Evolutionary conservation across 2,797 vertebrate species (phyloP), one percentile per base, ranked within the genome.

Genomic region (Dendrocincla tyrannina): DNA sequence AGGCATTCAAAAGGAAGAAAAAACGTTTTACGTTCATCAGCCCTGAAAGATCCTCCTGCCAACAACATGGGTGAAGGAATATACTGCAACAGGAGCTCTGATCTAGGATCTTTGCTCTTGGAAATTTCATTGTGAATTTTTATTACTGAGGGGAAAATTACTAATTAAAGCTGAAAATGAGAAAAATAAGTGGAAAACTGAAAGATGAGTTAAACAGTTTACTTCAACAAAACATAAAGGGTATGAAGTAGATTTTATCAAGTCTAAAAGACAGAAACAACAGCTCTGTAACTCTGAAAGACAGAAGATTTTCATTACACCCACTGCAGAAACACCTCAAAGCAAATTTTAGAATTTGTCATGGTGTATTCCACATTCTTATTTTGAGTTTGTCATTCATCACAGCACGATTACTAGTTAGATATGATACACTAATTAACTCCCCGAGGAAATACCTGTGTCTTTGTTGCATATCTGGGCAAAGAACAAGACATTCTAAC

Each of bases 371-470:
- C 94, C 81, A 93, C 91, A 66, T 37, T 85, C 93, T 94, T 89
- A 88, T 92, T 95, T 86, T 69, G 93, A 86, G 85, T 96, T 92
- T 96, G 93, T 93, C 94, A 96, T 92, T 97, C 96, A 94, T 93
- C 90, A 68, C n/a, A 58, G 68, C n/a, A 49, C 11, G 58, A 95
- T 94, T 42, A 94, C 72, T n/a, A 95, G 82, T 80, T 91, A 96
- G 96, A 95, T 92, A 92, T 52, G 90, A 89, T 95, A 92, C 33
- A 58, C 84, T 97, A 95, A 96, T 95, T 91, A 94, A 92, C 78
- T 96, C 93, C 90, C 91, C 1, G 59, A 92, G 95, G 94, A 96
- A 96, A 95, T 94, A 96, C 86, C 91, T 91, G 76, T 6, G 2
- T 93, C 88, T 90, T 74, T 81, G 55, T 42, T 95, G 90, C 79